Base-by-base conservation (phyloP, 1,140 invertebrate species). In the Drosophila quadrilineata region DNA sequence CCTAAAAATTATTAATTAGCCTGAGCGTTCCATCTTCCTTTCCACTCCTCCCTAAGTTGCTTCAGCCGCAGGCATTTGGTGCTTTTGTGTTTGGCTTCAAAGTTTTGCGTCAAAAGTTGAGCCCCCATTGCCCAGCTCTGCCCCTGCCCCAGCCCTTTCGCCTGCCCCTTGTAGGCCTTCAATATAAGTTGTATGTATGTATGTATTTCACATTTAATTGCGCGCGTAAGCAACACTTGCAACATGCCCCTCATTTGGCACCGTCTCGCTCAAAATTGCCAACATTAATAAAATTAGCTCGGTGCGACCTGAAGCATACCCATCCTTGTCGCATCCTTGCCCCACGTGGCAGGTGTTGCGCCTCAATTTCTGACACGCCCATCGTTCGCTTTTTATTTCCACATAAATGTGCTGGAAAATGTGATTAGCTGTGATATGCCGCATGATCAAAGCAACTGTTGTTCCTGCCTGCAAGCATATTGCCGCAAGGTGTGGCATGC, bases 181-280 rank as follows among this genome's bases (percentile, higher is more conserved):
- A n/a, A n/a, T n/a, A n/a, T n/a, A n/a, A n/a, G n/a, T n/a, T n/a
- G n/a, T n/a, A n/a, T n/a, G n/a, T n/a, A n/a, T n/a, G n/a, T n/a
- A n/a, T n/a, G n/a, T n/a, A 84, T 84, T 84, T 84, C 74, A 84
- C 85, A 84, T 84, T 85, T 84, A 84, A 84, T 84, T 84, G 79
- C 66, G 71, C 79, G 79, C 79, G 74, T 84, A 85, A 77, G 79
- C 74, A 64, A 57, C 75, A 75, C 76, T 49, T 40, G 29, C 12
- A 38, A 9, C 16, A 22, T 9, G 35, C 6, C n/a, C 17, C 21
- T 21, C 12, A 12, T 4, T 46, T 35, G 6, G n/a, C 22, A 0
- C 28, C 28, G 9, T 16, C 12, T 0, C 9, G 2, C 21, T 74
- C 16, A 58, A 84, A 85, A 84, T 84, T 84, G 79, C 74, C 67